Evolutionary conservation across 2,888 invertebrate genomes (phyloP).

Genomic region (Lamellibrachia satsuma): DNA sequence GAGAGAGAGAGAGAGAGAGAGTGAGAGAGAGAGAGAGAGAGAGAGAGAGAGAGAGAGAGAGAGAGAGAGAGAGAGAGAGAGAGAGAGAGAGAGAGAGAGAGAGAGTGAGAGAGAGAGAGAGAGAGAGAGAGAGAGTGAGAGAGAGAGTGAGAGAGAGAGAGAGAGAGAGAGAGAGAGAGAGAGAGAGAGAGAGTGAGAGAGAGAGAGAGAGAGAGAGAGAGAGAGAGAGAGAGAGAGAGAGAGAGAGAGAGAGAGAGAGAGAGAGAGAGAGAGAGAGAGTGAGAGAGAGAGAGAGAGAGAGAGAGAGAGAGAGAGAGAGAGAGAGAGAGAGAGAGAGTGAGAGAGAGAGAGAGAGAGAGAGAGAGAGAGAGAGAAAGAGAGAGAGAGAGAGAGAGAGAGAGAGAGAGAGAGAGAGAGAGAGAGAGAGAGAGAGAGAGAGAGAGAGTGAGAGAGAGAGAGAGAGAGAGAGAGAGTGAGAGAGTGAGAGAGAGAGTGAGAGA

Average conservation of each 20-base stretch:
- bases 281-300: slow-evolving; percentile 40
- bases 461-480: slow-evolving; percentile 29
- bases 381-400: not conserved
- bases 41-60: not conserved
- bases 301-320: slow-evolving; percentile 40
- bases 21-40: slow-evolving; percentile 42
- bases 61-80: not conserved
- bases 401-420: slow-evolving; percentile 37
- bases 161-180: slow-evolving; percentile 43
- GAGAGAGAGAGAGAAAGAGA: not conserved
- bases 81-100: not conserved
- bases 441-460: slow-evolving; percentile 44
- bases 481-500: not conserved
- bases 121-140: slow-evolving; percentile 38
- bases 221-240: not conserved
- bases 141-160: slow-evolving; percentile 38
- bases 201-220: not conserved
- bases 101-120: slow-evolving; percentile 36
- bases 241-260: slow-evolving; percentile 27
- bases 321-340: slow-evolving; percentile 41
- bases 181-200: slow-evolving; percentile 33
- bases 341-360: not conserved
- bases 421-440: slow-evolving; percentile 38
- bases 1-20: slow-evolving; percentile 40
- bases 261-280: slow-evolving; percentile 37